phyloP scores from a whole-genome alignment of 2,888 invertebrate genomes.

The Troides aeacus region DNA sequence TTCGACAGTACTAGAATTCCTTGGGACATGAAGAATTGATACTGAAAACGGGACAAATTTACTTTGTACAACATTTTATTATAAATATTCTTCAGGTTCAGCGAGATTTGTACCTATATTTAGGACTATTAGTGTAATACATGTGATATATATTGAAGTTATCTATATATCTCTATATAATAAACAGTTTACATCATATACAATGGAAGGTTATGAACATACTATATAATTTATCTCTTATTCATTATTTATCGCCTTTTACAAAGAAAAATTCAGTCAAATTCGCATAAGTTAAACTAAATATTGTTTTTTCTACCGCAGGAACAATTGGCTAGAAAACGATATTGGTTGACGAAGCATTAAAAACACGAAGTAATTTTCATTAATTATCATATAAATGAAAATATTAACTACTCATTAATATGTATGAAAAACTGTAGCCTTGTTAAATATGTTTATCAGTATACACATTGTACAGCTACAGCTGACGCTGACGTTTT shows the following conservation, averaged over 20 bases:
- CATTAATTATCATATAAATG: neutral
- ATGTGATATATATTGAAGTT: too few relatives aligned
- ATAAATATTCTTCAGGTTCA: neutral
- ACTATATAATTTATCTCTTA: too few relatives aligned
- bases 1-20: constrained; percentile 46
- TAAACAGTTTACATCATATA: too few relatives aligned
- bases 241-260: neutral
- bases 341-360: neutral
- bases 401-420: too few relatives aligned
- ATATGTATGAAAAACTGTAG: neutral
- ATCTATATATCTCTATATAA: too few relatives aligned
- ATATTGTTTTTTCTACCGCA: neutral
- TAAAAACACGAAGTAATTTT: neutral
- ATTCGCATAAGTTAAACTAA: neutral
- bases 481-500: too few relatives aligned
- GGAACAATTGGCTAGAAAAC: neutral
- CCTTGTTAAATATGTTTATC: too few relatives aligned
- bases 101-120: neutral
- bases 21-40: constrained; percentile 54
- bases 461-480: too few relatives aligned
- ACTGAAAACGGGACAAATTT: constrained; percentile 39
- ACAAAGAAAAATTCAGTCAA: neutral
- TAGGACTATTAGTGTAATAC: neutral
- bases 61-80: neutral
- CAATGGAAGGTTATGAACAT: too few relatives aligned